Percentiles rank a stretch among this genome's conserved stretches.
These are phyloP conservation scores for Electrona antarctica DNA, from an alignment of 2,113 vertebrate genomes.

Conservation along the genomic window DNA sequence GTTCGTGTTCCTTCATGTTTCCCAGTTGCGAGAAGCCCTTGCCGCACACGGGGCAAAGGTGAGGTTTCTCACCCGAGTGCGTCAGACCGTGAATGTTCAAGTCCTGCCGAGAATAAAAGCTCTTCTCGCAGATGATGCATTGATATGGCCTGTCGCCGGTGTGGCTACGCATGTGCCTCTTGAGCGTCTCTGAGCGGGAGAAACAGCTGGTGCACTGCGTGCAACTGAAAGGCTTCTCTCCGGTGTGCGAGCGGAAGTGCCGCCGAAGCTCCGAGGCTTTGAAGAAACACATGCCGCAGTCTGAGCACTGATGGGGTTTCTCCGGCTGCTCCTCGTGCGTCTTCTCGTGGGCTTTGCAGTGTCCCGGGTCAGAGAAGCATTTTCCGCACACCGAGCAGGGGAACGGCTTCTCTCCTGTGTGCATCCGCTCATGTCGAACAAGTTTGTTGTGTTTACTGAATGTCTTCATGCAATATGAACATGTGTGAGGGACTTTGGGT, in stretches of 20 bases:
- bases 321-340: constrained; percentile 67
- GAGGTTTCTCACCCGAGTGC: constrained; percentile 70
- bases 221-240: constrained; percentile 70
- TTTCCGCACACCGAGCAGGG: constrained; percentile 66
- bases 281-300: constrained; percentile 66
- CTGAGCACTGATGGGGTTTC: constrained; percentile 56
- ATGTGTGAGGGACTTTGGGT: constrained; percentile 64
- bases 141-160: constrained; percentile 62
- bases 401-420: constrained; percentile 72
- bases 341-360: constrained; percentile 70
- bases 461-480: constrained; percentile 59
- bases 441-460: constrained; percentile 66
- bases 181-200: constrained; percentile 69
- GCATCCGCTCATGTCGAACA: constrained; percentile 65
- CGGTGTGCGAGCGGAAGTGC: constrained; percentile 63
- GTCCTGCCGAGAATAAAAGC: constrained; percentile 67
- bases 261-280: constrained; percentile 60
- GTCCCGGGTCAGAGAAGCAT: constrained; percentile 62
- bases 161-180: constrained; percentile 71
- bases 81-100: constrained; percentile 49
- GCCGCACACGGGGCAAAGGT: constrained; percentile 68
- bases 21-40: constrained; percentile 74
- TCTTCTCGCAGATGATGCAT: constrained; percentile 60
- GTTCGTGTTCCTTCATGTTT: constrained; percentile 73
- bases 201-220: constrained; percentile 62